phyloP scores from a whole-genome alignment of 2,797 vertebrate species.

The Phataginus tricuspis region DNA sequence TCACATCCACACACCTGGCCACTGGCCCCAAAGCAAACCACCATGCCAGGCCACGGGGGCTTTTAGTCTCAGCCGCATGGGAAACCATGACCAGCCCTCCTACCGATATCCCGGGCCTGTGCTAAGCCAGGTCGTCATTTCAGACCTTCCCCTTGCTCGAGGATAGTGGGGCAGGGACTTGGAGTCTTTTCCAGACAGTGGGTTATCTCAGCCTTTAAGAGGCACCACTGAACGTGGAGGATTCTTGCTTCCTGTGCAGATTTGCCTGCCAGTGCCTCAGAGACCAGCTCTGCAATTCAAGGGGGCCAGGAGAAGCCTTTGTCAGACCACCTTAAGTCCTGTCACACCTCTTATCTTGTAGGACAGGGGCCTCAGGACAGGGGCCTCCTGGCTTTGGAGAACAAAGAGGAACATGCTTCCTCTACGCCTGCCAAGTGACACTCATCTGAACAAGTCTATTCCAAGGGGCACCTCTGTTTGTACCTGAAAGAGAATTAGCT shows the following conservation, averaged over 20 bases:
- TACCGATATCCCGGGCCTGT: background rate
- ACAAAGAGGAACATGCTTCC: background rate
- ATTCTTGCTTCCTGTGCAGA: background rate
- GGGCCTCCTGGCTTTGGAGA: background rate
- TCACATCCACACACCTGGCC: background rate
- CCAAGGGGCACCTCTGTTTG: background rate
- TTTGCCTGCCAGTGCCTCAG: background rate
- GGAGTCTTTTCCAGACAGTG: background rate
- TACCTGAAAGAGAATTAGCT: background rate
- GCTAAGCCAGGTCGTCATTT: background rate
- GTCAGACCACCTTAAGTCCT: background rate
- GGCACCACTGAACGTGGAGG: background rate
- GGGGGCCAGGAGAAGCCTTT: background rate
- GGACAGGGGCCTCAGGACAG: background rate
- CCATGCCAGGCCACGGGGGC: background rate
- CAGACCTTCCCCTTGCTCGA: background rate
- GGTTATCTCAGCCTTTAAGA: background rate
- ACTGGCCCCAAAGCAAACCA: background rate
- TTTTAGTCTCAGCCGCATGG: background rate
- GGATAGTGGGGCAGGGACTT: background rate
- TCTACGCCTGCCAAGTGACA: background rate
- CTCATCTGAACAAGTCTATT: background rate
- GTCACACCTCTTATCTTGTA: background rate
- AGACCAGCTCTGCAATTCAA: background rate
- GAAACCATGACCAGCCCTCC: background rate